These are phyloP conservation scores for Hydropotes inermis DNA, from an alignment of 2,113 vertebrate genomes.

Conservation along the genomic window DNA sequence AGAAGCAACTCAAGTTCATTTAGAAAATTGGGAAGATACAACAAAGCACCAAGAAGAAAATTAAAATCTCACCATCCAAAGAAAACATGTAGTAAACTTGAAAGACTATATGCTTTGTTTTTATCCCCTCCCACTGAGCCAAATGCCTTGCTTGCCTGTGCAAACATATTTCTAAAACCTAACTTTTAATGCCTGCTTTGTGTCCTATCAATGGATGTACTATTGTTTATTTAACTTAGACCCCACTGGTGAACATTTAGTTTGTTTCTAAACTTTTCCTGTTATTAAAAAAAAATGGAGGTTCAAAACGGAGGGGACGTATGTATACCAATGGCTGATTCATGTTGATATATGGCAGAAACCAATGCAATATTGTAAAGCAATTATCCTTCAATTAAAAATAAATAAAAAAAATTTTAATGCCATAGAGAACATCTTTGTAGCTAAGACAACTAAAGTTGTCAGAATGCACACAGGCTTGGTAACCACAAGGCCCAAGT, in stretches of 20 bases:
- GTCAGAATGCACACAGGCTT: not conserved
- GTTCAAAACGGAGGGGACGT: not conserved
- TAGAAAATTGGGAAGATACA: not conserved
- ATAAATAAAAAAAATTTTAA: not conserved
- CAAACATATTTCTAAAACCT: constrained; percentile 26
- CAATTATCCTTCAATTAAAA: not conserved
- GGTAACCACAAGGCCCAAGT: not conserved
- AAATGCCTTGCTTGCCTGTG: not conserved
- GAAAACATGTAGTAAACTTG: not conserved
- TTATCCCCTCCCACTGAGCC: not conserved
- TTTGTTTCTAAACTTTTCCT: constrained; percentile 19
- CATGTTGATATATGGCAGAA: not conserved
- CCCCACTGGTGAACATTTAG: not conserved
- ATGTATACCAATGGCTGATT: not conserved
- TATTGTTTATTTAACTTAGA: not conserved
- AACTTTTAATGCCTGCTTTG: not conserved
- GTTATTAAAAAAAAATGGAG: not conserved
- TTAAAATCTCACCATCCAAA: not conserved
- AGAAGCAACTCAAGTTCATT: not conserved
- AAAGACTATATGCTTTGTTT: not conserved
- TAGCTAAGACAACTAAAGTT: not conserved
- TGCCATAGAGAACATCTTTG: not conserved
- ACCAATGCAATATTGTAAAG: not conserved
- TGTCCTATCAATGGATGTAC: not conserved
- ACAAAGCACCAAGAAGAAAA: constrained; percentile 20